Conservation (phyloP, 2,797 vertebrate genomes). For the Paguma larvata region DNA sequence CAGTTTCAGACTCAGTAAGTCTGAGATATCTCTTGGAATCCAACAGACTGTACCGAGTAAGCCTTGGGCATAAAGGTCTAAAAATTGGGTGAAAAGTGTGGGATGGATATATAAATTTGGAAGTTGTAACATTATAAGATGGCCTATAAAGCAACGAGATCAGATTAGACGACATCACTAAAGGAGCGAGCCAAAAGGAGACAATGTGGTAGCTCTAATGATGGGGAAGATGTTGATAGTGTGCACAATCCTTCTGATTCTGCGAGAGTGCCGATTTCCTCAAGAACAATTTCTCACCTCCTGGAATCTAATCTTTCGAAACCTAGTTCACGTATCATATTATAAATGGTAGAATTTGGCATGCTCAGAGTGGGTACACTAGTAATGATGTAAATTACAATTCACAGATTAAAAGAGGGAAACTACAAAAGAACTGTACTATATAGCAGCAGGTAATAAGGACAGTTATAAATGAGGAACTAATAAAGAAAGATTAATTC, state of each 20-base stretch:
- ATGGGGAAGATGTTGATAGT: neutral
- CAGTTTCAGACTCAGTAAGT: neutral
- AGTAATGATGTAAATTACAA: slow-evolving; percentile 52
- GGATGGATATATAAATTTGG: neutral
- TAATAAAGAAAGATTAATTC: neutral
- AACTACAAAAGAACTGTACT: neutral
- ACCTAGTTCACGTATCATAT: neutral
- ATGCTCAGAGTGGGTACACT: neutral
- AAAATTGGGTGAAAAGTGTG: neutral
- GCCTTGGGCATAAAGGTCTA: neutral
- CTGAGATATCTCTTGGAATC: neutral
- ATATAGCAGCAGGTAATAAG: neutral
- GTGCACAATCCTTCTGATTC: neutral
- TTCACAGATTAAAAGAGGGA: neutral
- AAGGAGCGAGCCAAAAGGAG: neutral
- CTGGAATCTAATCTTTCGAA: neutral
- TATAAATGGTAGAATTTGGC: neutral
- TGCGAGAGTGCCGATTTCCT: neutral
- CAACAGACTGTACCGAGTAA: neutral
- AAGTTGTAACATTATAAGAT: neutral
- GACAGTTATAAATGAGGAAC: neutral
- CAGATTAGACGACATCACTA: neutral
- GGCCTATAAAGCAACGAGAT: neutral
- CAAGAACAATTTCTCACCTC: neutral
- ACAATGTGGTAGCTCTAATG: neutral